These are phyloP conservation scores for Tetramorium parvispinum DNA, from an alignment of 1,140 invertebrate species.

Conservation along the genomic window DNA sequence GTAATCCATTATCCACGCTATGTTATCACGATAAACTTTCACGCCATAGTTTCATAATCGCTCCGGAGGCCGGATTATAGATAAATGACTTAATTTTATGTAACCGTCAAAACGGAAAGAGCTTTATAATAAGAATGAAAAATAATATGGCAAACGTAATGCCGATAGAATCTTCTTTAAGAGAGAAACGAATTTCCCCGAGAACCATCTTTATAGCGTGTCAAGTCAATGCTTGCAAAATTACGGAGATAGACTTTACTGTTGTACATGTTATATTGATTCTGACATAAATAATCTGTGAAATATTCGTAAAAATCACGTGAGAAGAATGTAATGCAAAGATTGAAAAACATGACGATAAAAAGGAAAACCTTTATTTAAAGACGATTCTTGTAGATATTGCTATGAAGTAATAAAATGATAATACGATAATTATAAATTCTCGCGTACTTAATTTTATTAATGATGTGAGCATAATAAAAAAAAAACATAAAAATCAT, in stretches of 20 bases:
- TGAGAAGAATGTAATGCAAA: neutral
- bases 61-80: neutral
- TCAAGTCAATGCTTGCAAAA: neutral
- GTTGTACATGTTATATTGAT: conserved; percentile 30
- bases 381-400: neutral
- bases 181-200: neutral
- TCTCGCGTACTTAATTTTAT: neutral
- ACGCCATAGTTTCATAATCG: conserved; percentile 27
- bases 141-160: neutral
- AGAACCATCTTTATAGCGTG: neutral
- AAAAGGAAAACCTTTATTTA: neutral
- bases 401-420: neutral
- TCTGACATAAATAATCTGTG: neutral
- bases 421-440: conserved; percentile 13
- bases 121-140: neutral
- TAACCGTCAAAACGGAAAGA: neutral
- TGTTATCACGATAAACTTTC: conserved; percentile 44
- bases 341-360: conserved; percentile 10
- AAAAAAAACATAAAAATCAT: neutral
- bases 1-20: conserved; percentile 9
- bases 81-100: conserved; percentile 30
- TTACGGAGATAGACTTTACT: conserved; percentile 20
- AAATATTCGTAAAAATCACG: neutral
- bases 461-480: neutral
- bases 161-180: neutral